Evolutionary conservation across 2,113 vertebrate genomes (phyloP), one percentile per base, ranked within the genome.

Genomic region (Natator depressus): DNA sequence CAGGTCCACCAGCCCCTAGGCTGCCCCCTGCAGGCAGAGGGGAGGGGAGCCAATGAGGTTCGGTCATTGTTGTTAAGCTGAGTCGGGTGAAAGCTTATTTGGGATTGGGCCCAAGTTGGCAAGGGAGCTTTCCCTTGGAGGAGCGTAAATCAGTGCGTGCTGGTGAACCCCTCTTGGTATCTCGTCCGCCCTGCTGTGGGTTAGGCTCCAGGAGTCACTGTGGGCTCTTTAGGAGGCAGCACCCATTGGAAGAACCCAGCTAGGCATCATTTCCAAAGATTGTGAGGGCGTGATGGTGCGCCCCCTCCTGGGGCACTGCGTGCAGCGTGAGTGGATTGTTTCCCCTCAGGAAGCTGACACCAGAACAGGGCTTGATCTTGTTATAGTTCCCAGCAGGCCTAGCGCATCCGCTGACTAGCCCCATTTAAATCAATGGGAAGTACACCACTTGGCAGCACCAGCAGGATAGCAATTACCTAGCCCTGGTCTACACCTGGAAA

Each of bases 71-170:
- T 54, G 20, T 54, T 54, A 54, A 54, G 20, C 53, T 57, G 25
- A 57, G 55, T 24, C 5, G 55, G 54, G 55, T 57, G 96, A 97
- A 96, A 69, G 93, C 94, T 96, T 95, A 96, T 95, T 94, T 97
- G 92, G 92, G 93, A 89, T 94, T 97, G 95, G 94, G 94, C 83
- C 96, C 96, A 96, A 96, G 87, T 96, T 96, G 95, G 96, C 94
- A 97, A 95, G 95, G 96, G 90, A 93, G 92, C n/a, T 89, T 97
- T 96, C 76, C 95, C 84, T 95, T 96, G 89, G 90, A 96, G 95
- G 90, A 96, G 91, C 96, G 92, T 95, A 95, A 94, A 90, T 88
- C 94, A 91, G 65, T 46, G 92, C 10, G 0, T 49, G 85, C 93
- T 88, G 91, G 89, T 85, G 96, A 96, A 94, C 88, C 79, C 95